These are phyloP conservation scores for Marmota monax DNA, from an alignment of 2,113 vertebrate genomes.

Conservation along the genomic window DNA sequence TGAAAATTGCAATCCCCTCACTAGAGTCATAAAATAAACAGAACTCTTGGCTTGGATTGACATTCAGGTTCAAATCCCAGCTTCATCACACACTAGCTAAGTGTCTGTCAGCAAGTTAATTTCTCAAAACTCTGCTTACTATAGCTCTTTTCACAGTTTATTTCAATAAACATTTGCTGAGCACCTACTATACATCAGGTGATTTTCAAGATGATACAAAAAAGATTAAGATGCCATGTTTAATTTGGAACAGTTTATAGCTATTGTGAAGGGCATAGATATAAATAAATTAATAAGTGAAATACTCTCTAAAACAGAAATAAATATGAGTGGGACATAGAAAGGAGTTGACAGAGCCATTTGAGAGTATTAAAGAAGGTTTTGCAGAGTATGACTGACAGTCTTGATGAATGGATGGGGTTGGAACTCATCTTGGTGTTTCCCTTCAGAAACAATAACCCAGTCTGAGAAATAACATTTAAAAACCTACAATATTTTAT, in stretches of 20 bases:
- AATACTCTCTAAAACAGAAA: neutral
- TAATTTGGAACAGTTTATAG: neutral
- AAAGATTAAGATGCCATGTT: neutral
- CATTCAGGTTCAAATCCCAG: neutral
- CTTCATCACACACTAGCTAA: neutral
- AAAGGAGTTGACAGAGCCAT: neutral
- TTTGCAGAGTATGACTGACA: neutral
- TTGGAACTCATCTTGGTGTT: neutral
- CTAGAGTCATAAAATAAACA: neutral
- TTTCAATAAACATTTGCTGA: neutral
- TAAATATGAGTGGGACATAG: neutral
- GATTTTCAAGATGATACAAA: neutral
- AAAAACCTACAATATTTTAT: neutral
- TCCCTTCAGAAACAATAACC: neutral
- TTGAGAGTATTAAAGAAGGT: neutral
- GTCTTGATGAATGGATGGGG: neutral
- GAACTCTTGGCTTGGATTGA: neutral
- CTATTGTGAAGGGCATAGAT: neutral
- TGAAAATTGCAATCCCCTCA: neutral
- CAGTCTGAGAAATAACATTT: neutral
- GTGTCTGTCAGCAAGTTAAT: constrained; percentile 7
- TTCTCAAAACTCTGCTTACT: neutral
- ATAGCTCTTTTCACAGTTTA: neutral
- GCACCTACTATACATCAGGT: neutral
- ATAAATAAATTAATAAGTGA: neutral